Evolutionary conservation across 2,113 vertebrate genomes (phyloP), one percentile per base, ranked within the genome.

Genomic region (Otis tarda): DNA sequence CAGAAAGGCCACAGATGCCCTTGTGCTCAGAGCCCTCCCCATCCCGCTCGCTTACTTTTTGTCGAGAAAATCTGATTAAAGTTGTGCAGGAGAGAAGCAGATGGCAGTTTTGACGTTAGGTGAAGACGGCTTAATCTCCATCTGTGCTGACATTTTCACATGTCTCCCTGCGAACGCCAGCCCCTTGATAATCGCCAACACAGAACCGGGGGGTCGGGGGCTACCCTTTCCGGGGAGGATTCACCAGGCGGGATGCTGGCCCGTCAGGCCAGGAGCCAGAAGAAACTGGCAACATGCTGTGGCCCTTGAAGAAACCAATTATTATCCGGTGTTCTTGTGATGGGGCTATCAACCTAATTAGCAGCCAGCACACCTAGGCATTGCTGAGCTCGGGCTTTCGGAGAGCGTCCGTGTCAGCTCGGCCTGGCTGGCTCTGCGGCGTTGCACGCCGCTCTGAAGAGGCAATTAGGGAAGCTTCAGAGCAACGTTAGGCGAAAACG

Each of bases 111-210:
- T 96, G 96, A 97, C 75, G 47, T 94, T 91, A 94, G 96, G 96
- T 92, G 94, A 93, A 91, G 91, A 97, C 43, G 30, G 88, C 96
- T 97, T 97, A 97, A 97, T 96, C 94, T 97, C 96, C 96, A 96
- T 97, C 97, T 97, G 97, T 57, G 90, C 95, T 97, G 95, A 95
- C 93, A 95, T 97, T 97, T 94, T 50, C 94, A 55, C 77, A 76
- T 61, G 61, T 31, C 88, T 96, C 83, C 90, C 91, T 92, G 94
- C 80, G 53, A 78, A 35, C 2, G 5, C 70, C 24, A 76, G 39
- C 53, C 89, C 77, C 93, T 75, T 41, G 89, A 77, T 96, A 69
- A 94, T 73, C 94, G 22, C 67, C 2, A 8, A 16, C 8, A 45
- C n/a, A 7, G 78, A 63, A 82, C 91, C 21, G 77, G 52, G 61